Conservation (phyloP, 2,113 vertebrate genomes). For the Plotosus lineatus region DNA sequence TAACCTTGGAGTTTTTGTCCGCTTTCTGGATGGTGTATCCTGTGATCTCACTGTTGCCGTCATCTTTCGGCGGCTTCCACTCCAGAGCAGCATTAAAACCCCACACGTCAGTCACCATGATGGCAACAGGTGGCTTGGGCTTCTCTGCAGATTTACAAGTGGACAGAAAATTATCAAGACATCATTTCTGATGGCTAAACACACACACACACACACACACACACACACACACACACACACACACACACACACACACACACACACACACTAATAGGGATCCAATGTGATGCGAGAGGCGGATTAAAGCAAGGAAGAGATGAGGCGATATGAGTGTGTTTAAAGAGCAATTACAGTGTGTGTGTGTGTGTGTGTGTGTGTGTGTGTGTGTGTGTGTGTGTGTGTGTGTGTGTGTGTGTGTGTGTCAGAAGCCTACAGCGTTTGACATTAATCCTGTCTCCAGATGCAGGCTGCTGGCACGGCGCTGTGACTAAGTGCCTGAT, state of each 20-base stretch:
- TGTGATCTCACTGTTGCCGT: slow-evolving; percentile 83
- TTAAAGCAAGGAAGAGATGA: not conserved
- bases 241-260: not conserved
- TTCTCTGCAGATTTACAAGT: slow-evolving; percentile 71
- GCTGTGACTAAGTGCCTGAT: slow-evolving; percentile 58
- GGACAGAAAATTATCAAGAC: not conserved
- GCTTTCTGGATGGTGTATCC: slow-evolving; percentile 86
- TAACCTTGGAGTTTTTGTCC: slow-evolving; percentile 86
- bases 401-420: slow-evolving; percentile 40
- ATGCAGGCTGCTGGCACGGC: slow-evolving; percentile 40
- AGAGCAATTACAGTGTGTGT: not conserved
- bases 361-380: slow-evolving; percentile 23
- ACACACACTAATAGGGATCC: not conserved
- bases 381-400: slow-evolving; percentile 20
- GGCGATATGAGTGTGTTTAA: not conserved
- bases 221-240: not conserved
- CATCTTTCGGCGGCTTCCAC: slow-evolving; percentile 84
- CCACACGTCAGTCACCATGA: slow-evolving; percentile 85
- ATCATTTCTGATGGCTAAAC: not conserved
- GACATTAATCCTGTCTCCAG: slow-evolving; percentile 60
- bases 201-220: not conserved
- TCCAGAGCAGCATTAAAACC: slow-evolving; percentile 85
- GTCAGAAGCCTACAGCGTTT: not conserved
- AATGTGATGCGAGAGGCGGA: not conserved
- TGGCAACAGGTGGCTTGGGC: slow-evolving; percentile 75